These are phyloP conservation scores for Perdix hodgsoniae DNA, from an alignment of 2,797 vertebrate genomes.

Conservation along the genomic window DNA sequence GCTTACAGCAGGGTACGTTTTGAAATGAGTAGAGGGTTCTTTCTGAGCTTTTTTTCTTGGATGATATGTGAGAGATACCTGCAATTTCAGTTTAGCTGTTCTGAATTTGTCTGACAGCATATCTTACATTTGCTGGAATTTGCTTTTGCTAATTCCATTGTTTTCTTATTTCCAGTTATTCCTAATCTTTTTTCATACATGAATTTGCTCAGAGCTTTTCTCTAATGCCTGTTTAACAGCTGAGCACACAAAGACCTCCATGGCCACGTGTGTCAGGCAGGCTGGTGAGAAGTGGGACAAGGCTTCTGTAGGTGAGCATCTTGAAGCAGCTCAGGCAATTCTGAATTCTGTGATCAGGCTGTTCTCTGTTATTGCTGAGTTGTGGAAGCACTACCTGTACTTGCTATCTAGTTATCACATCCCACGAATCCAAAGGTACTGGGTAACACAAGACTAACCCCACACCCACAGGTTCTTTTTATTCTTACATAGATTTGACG, in stretches of 20 bases:
- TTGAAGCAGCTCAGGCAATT: neutral
- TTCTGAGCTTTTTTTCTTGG: neutral
- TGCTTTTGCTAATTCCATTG: neutral
- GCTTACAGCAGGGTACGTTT: neutral
- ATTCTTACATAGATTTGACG: slow-evolving; percentile 87
- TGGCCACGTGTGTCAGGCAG: neutral
- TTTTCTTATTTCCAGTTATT: neutral
- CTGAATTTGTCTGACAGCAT: neutral
- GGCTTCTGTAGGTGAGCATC: neutral
- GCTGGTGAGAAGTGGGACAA: neutral
- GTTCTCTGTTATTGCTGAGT: neutral
- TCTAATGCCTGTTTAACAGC: neutral
- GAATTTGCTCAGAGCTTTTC: neutral
- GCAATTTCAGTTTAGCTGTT: neutral
- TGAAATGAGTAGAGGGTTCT: neutral
- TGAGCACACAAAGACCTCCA: neutral
- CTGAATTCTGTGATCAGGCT: neutral
- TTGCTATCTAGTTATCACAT: neutral
- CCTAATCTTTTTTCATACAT: neutral
- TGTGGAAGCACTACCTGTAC: neutral
- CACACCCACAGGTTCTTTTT: neutral
- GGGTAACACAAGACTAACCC: neutral
- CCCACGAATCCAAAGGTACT: neutral
- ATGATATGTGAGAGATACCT: neutral
- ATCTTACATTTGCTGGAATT: neutral